Evolutionary conservation across 2,888 invertebrate species (phyloP), one percentile per base, ranked within the genome.

Genomic region (Carterocephalus palaemon): DNA sequence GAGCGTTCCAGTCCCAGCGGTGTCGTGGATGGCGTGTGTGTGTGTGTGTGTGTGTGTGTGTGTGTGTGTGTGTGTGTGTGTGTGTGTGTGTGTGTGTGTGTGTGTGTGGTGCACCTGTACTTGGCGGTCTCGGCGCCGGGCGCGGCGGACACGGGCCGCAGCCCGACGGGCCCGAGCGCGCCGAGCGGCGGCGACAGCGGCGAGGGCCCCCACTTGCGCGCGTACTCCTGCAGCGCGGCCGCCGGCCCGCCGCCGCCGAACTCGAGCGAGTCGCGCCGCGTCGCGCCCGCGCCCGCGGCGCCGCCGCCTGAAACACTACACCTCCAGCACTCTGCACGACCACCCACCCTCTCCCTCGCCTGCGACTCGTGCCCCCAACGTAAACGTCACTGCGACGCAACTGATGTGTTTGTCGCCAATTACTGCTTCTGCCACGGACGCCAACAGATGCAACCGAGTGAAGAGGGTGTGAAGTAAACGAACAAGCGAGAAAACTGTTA

Each of bases 41-140:
- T n/a, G n/a, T n/a, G n/a, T n/a, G n/a, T n/a, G 28, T 19, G 19
- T n/a, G 24, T 22, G 26, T 46, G 36, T 22, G 16, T 47, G 23
- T 2, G 47, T 32, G 8, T 38, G 36, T 40, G 40, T n/a, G 20
- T 26, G 45, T 40, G 38, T 24, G 52, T 33, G 37, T 29, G 22
- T 28, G 26, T 7, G 9, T 37, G 12, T 12, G 23, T 28, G 53
- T 38, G 38, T 46, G 46, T 17, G 45, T 20, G 12, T 8, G 26
- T 7, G 26, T 7, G 33, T 13, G 15, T 9, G 48, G 20, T 45
- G 67, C 79, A 92, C 80, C 94, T 90, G 76, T 91, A 91, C 76
- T 90, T 92, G 60, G 90, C 89, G 57, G 93, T 94, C 87, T 97
- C 97, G 1, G 97, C 96, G 54, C 97, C 97, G 23, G 97, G 97